These are phyloP conservation scores for Petrosia ficiformis DNA, from an alignment of 37 sponge, comb jelly and placozoan species.

Conservation along the genomic window DNA sequence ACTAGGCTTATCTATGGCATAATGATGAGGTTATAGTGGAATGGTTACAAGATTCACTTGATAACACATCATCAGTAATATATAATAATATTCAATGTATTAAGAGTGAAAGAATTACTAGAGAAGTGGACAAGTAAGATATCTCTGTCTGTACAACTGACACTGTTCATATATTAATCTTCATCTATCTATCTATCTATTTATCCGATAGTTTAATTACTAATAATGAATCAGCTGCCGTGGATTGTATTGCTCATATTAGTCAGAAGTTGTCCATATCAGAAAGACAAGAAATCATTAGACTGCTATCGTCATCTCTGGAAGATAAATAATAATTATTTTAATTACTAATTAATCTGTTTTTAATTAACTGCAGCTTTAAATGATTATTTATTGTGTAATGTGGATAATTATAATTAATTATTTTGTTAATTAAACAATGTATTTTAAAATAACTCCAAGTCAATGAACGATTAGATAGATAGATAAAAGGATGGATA, in stretches of 20 bases:
- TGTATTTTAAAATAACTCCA: too few relatives aligned
- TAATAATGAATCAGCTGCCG: slow-evolving; percentile 11
- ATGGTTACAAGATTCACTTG: slow-evolving; percentile 72
- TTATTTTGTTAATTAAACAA: too few relatives aligned
- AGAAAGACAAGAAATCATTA: slow-evolving; percentile 35
- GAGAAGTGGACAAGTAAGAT: slow-evolving; percentile 49
- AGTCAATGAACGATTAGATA: too few relatives aligned
- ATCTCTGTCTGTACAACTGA: not conserved
- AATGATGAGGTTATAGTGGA: slow-evolving; percentile 75
- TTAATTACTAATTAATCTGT: too few relatives aligned
- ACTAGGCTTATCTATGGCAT: slow-evolving; percentile 88
- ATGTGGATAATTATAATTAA: too few relatives aligned
- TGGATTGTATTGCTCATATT: slow-evolving; percentile 52
- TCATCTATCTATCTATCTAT: not conserved
- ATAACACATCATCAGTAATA: slow-evolving; percentile 33
- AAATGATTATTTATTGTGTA: too few relatives aligned
- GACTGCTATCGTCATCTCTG: not conserved
- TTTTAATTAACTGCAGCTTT: too few relatives aligned
- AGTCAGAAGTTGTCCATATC: slow-evolving; percentile 25
- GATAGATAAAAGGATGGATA: too few relatives aligned
- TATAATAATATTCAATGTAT: slow-evolving; percentile 67
- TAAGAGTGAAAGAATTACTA: slow-evolving; percentile 48
- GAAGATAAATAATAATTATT: not conserved
- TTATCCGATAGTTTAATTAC: not conserved
- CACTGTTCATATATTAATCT: not conserved